Percentiles rank a stretch among this genome's conserved stretches.
Evolutionary conservation across 2,797 vertebrate species (phyloP).

Genomic region (Oreortyx pictus): DNA sequence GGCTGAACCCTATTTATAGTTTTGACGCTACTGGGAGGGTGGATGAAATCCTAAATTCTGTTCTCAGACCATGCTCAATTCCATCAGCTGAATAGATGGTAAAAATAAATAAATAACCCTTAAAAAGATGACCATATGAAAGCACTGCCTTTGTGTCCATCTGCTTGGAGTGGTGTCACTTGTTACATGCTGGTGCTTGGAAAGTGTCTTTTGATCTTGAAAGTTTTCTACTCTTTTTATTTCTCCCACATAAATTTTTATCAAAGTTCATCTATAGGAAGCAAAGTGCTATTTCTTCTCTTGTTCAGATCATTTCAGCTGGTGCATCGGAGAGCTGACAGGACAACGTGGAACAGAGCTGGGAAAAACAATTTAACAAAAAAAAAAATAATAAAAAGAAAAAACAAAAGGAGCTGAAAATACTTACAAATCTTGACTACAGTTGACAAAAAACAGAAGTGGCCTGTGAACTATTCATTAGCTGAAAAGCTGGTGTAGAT

Average conservation of each 20-base stretch:
- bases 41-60: conserved; percentile 23
- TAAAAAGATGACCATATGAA: conserved; percentile 24
- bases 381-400: neutral
- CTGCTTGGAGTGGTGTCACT: neutral
- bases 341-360: neutral
- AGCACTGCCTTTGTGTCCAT: conserved; percentile 35
- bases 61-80: neutral
- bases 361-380: no score
- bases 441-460: conserved; percentile 60
- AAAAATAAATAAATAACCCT: conserved; percentile 44
- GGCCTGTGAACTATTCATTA: conserved; percentile 50
- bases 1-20: conserved; percentile 42
- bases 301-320: neutral
- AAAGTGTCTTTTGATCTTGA: neutral
- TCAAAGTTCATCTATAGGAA: conserved; percentile 9
- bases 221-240: neutral
- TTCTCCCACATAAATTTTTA: neutral
- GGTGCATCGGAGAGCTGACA: neutral
- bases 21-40: conserved; percentile 15
- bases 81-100: neutral
- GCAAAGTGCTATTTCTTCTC: neutral
- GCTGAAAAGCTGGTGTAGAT: conserved; percentile 65
- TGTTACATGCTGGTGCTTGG: neutral
- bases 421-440: conserved; percentile 46
- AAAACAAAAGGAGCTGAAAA: neutral